phyloP scores from a whole-genome alignment of 1,140 invertebrate species.

The Pectinophora gossypiella region DNA sequence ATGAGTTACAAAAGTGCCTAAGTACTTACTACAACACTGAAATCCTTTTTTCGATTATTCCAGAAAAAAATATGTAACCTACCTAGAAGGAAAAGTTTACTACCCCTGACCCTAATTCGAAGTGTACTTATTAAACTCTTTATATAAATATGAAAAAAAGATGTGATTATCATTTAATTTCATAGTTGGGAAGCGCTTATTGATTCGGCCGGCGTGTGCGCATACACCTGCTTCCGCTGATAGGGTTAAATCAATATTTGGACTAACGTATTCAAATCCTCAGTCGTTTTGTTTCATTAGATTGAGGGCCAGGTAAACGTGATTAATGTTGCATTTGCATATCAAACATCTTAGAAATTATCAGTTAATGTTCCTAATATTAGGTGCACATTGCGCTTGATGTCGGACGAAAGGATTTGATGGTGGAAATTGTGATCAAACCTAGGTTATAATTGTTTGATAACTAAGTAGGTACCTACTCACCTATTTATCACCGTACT shows the following conservation, averaged over 20 bases:
- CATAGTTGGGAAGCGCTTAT: conserved; percentile 66
- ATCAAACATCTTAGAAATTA: too few species aligned
- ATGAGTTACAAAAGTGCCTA: neutral
- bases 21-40: neutral
- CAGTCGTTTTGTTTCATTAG: conserved; percentile 42
- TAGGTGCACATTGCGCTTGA: too few species aligned
- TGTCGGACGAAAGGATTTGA: too few species aligned
- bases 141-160: conserved; percentile 66
- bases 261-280: conserved; percentile 56
- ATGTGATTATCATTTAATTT: conserved; percentile 74
- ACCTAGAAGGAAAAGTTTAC: conserved; percentile 24
- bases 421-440: too few species aligned
- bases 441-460: too few species aligned
- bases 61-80: neutral
- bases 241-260: conserved; percentile 72
- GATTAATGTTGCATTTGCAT: neutral
- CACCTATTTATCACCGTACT: too few species aligned
- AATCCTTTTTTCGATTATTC: neutral
- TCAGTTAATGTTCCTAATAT: too few species aligned
- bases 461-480: too few species aligned
- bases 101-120: conserved; percentile 31
- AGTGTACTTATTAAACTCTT: conserved; percentile 63
- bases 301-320: conserved; percentile 6
- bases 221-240: conserved; percentile 66
- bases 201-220: conserved; percentile 58